A percentile compares a stretch with the other conserved stretches of the same genome.
Evolutionary conservation across 2,113 vertebrate species (phyloP).

Genomic region (Toxotes chatareus): DNA sequence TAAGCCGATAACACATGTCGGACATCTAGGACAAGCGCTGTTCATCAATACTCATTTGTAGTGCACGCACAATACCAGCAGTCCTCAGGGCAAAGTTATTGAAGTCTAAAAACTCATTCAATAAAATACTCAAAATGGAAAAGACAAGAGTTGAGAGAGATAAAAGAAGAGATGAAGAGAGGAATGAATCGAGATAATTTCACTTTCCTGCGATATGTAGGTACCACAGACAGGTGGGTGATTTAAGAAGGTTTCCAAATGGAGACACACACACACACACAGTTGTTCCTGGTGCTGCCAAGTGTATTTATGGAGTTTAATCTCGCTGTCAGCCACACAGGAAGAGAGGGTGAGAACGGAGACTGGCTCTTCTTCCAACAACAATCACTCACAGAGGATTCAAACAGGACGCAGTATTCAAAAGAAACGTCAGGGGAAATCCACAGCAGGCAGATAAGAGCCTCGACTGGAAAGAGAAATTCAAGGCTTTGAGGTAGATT

Average conservation of each 20-base stretch:
- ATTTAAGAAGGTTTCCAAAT: slow-evolving; percentile 42
- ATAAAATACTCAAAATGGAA: slow-evolving; percentile 40
- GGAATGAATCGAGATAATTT: slow-evolving; percentile 6
- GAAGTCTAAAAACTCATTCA: slow-evolving; percentile 41
- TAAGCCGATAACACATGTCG: slow-evolving; percentile 40
- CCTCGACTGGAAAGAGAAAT: slow-evolving; percentile 5
- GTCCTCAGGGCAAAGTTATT: slow-evolving; percentile 38
- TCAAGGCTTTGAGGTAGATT: slow-evolving; percentile 23
- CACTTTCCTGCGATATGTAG: slow-evolving; percentile 17
- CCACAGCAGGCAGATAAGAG: slow-evolving; percentile 57
- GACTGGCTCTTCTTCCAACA: slow-evolving; percentile 65
- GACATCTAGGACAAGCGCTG: slow-evolving; percentile 42
- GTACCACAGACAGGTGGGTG: slow-evolving; percentile 51
- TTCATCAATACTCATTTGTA: slow-evolving; percentile 68
- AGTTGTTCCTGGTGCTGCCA: slow-evolving; percentile 58
- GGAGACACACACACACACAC: slow-evolving; percentile 31
- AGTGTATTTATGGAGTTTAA: slow-evolving; percentile 78
- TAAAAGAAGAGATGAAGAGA: background rate
- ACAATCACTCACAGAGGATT: slow-evolving; percentile 66
- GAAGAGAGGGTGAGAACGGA: slow-evolving; percentile 48
- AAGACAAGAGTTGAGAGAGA: slow-evolving; percentile 21
- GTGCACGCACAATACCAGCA: slow-evolving; percentile 37
- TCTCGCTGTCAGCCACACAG: slow-evolving; percentile 72
- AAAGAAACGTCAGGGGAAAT: slow-evolving; percentile 62
- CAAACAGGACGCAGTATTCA: slow-evolving; percentile 71